Base-by-base conservation (phyloP, 2,797 vertebrate species). In the Sebastiscus albofasciatus region DNA sequence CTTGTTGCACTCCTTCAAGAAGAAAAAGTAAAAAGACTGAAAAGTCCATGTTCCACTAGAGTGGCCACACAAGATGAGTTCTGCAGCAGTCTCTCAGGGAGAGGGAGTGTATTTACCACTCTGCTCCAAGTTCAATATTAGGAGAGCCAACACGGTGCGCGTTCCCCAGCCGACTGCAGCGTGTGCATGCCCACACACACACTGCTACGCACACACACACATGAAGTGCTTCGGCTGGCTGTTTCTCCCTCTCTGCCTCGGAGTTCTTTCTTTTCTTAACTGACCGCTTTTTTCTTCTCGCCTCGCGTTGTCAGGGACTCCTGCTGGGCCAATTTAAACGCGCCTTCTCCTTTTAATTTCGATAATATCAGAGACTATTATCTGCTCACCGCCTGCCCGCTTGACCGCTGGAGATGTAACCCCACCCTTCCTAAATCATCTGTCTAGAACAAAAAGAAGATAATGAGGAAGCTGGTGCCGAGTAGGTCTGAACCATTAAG, bases 71-170 rank as follows among this genome's bases (percentile, higher is more conserved):
- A 87, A 91, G 90, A 92, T 92, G 91, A 90, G 84, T 81, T 92
- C 71, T 87, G 89, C 83, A 79, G 89, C 80, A 77, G 79, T 90
- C 89, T 89, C 87, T 81, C 81, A 73, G 86, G 89, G 77, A 89
- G 77, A 87, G 55, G 77, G 81, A 87, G 88, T 82, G 80, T 89
- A 91, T 94, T 93, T 93, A 93, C 86, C 82, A 76, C 88, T 84
- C 81, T 55, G 85, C 82, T 88, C 87, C 89, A 89, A 92, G 90
- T 90, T 92, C 93, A 94, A 95, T 92, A 91, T 94, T 91, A 89
- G 85, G 72, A 90, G 81, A 92, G 89, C 82, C 82, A 88, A 88
- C 89, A 80, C 26, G 29, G 80, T 67, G 84, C 82, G 70, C 39
- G 58, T 72, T 87, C 85, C 90, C 89, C n/a, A 55, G 90, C 72